Base-by-base conservation (phyloP, 1,140 invertebrate species). In the Sweltsa coloradensis region DNA sequence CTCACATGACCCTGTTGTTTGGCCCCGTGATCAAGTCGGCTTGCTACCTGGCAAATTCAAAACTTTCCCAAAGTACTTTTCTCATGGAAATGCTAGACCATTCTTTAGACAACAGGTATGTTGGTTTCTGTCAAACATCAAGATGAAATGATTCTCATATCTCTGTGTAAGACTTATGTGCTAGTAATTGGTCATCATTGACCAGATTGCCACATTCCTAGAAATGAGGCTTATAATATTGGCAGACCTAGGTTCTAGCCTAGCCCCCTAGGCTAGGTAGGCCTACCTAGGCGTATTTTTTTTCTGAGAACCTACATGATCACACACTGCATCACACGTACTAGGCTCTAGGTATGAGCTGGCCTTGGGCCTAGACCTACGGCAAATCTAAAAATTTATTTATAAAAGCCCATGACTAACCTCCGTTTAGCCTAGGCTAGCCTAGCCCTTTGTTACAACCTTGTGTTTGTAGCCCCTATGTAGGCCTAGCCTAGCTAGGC, bases 1-100 rank as follows among this genome's bases (percentile, higher is more conserved):
- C 52, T 53, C 52, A 53, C 52, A 53, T 53, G 52, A 53, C 52
- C 51, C 48, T 53, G 49, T 53, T 53, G 52, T 53, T 53, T 53
- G 52, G 40, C 47, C 52, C 52, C 52, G 52, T 53, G 52, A 53
- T 51, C 49, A 53, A 26, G 21, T 34, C 39, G 26, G 42, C 25
- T 23, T 31, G 41, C 19, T 53, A 45, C 45, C 52, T 53, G 52
- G 52, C 52, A 53, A 53, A 53, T 53, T 53, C 52, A 53, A 53
- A 53, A 48, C 25, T 49, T 43, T 34, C 14, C 23, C 25, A 21
- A 47, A 36, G 47, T 43, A 26, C 21, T 42, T 37, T 51, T 37
- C 41, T 40, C 27, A 53, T 53, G 51, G 51, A 53, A 47, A 53
- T 53, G 43, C 34, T 53, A 43, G 50, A 51, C 40, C 50, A 51